These are phyloP conservation scores for Hexactinellida sp. DNA, from an alignment of 37 sponge, comb jelly and placozoan genomes.

Conservation along the genomic window DNA sequence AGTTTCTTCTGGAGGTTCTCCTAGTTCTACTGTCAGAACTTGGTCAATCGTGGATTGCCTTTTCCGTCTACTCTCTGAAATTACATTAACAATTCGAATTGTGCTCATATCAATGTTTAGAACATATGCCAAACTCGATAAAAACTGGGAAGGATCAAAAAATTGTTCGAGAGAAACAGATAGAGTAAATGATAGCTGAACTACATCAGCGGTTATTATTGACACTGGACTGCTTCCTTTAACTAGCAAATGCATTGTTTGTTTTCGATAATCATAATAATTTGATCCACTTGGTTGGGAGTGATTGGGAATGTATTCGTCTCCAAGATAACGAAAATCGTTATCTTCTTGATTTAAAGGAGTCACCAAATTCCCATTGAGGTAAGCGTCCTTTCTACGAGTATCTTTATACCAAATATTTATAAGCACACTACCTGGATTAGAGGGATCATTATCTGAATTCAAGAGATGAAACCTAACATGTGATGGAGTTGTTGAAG, in stretches of 20 bases:
- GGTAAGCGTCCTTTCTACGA: slow-evolving; percentile 63
- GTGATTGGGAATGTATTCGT: slow-evolving; percentile 6
- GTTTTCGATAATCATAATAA: neutral
- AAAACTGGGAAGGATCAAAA: slow-evolving; percentile 40
- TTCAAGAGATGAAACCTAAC: slow-evolving; percentile 66
- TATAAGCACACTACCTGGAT: slow-evolving; percentile 17
- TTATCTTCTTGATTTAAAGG: neutral
- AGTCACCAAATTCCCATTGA: slow-evolving; percentile 17
- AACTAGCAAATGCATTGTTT: slow-evolving; percentile 25
- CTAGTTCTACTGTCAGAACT: slow-evolving; percentile 40
- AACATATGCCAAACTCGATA: slow-evolving; percentile 51
- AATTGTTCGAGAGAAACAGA: slow-evolving; percentile 63
- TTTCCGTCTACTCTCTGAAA: slow-evolving; percentile 28
- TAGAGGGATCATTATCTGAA: slow-evolving; percentile 29
- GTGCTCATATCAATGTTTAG: slow-evolving; percentile 36
- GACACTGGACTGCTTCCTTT: slow-evolving; percentile 55
- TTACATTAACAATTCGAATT: slow-evolving; percentile 55
- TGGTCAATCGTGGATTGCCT: neutral
- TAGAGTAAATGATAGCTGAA: slow-evolving; percentile 47
- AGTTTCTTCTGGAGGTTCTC: slow-evolving; percentile 28
- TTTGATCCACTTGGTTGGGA: neutral
- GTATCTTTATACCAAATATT: slow-evolving; percentile 58
- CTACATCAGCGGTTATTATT: slow-evolving; percentile 57
- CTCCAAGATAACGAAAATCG: neutral
- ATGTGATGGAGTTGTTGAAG: slow-evolving; percentile 39